Evolutionary conservation across 2,797 vertebrate species (phyloP).

Genomic region (Pangasius djambal): DNA sequence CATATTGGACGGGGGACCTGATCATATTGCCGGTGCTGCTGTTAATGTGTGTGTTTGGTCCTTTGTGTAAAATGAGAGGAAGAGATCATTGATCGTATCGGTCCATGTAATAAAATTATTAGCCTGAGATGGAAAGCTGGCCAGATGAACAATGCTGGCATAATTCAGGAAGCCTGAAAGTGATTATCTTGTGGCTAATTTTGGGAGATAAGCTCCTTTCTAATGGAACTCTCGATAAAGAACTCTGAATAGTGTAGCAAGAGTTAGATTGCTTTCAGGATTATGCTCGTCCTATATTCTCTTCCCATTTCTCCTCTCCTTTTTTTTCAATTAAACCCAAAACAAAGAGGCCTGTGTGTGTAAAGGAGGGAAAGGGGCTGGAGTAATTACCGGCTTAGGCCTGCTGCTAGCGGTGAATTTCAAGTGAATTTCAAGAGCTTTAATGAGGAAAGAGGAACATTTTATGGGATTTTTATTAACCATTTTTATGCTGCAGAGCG

Average conservation of each 20-base stretch:
- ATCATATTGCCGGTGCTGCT: conserved; percentile 25
- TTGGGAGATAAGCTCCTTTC: conserved; percentile 61
- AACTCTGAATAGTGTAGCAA: conserved; percentile 58
- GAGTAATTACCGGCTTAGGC: conserved; percentile 73
- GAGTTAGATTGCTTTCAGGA: conserved; percentile 65
- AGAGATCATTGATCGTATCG: conserved; percentile 55
- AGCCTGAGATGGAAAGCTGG: conserved; percentile 54
- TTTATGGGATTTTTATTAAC: conserved; percentile 65
- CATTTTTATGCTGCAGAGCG: conserved; percentile 59
- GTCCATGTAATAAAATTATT: conserved; percentile 57
- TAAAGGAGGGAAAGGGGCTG: conserved; percentile 65
- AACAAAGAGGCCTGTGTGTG: conserved; percentile 68
- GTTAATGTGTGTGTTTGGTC: conserved; percentile 43
- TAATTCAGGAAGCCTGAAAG: conserved; percentile 54
- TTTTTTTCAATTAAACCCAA: conserved; percentile 67
- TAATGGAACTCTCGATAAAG: conserved; percentile 60
- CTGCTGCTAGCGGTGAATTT: conserved; percentile 67
- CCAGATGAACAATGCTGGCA: conserved; percentile 53
- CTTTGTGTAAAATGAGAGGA: conserved; percentile 50
- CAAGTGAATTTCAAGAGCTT: conserved; percentile 65
- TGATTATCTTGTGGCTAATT: conserved; percentile 62
- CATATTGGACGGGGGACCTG: conserved; percentile 11
- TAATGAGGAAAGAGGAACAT: conserved; percentile 67
- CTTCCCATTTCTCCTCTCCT: conserved; percentile 49
- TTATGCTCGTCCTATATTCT: conserved; percentile 54